Evolutionary conservation across 2,113 vertebrate species (phyloP), one percentile per base, ranked within the genome.

Genomic region (Phrynosoma platyrhinos): DNA sequence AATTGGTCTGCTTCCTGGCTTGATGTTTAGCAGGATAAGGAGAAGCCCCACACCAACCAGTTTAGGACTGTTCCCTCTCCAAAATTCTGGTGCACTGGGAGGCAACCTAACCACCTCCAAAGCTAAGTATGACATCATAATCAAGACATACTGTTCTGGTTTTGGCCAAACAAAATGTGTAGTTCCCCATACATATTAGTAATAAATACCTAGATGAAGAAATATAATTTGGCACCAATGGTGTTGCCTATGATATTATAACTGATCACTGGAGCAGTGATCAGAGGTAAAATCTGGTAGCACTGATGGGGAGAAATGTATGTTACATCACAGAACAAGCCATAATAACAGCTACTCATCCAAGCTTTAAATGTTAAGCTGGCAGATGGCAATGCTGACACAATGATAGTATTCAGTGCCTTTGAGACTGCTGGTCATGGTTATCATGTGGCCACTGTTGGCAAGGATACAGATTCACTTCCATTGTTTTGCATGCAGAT

Each of bases 371-470:
- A 88, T 83, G 81, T 88, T 88, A 83, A 69, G 75, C 74, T 78
- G 80, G 74, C 87, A 88, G 81, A 68, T 83, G 87, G 74, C 32
- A 69, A 83, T 88, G 42, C 74, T 68, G 62, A 88, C 64, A 88
- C 87, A 88, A 88, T 88, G 87, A 83, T 83, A 68, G 81, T 53
- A 88, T 88, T 88, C 85, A 87, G 64, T 18, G 64, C 77, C 64
- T 36, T 80, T 36, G 66, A 71, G 77, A 80, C 12, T 20, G 66
- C 77, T 87, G 66, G 64, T 55, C 74, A 88, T 83, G 81, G 81
- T 62, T 23, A 83, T 83, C 87, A 83, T 23, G 74, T 88, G 81
- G 32, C 62, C 16, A 83, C 9, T 71, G 82, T 21, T 83, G 81
- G 87, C 80, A 77, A 83, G 32, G 81, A 55, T 69, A 78, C 81